Base-by-base conservation (phyloP, 2,888 invertebrate species). In the Tetrapedia diversipes region DNA sequence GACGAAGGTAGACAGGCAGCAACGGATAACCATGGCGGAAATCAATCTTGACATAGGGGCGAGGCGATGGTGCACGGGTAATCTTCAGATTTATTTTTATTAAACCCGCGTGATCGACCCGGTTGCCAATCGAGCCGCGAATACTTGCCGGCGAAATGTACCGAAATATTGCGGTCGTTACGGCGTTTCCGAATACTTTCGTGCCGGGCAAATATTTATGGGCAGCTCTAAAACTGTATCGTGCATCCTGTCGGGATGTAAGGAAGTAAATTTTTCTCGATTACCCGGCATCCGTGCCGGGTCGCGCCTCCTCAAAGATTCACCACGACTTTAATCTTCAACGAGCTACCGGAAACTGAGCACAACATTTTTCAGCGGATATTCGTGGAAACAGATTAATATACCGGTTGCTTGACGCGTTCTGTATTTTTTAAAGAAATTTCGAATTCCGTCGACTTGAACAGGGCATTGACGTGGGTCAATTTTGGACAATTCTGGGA, bases 11-110 rank as follows among this genome's bases (percentile, higher is more conserved):
- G 11, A 63, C 14, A 43, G 43, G 32, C 6, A 56, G n/a, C n/a
- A 45, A 34, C 37, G 53, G 37, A 51, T 51, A 63, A 54, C 57
- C 29, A 47, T 41, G 74, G 49, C 49, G 39, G 76, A 68, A 75
- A 77, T 77, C 77, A 67, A 75, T 77, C 65, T 59, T 39, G 67
- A 59, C 27, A 19, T 49, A 61, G 66, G n/a, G 49, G 43, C 34
- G 74, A 60, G 59, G 65, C 34, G 51, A 8, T 19, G 47, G 39
- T 1, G 16, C 51, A 47, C 39, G 27, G n/a, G 47, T 77, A 77
- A 75, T 75, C 76, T 75, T 63, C 63, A 63, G 77, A 77, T 77
- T 75, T 77, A 77, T 75, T 77, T 75, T 75, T 77, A 68, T 77
- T 77, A 77, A 77, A 68, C 76, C 63, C 11, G 39, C 11, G n/a